Evolutionary conservation across 2,113 vertebrate genomes (phyloP), one percentile per base, ranked within the genome.

Genomic region (Triplophysa rosa): DNA sequence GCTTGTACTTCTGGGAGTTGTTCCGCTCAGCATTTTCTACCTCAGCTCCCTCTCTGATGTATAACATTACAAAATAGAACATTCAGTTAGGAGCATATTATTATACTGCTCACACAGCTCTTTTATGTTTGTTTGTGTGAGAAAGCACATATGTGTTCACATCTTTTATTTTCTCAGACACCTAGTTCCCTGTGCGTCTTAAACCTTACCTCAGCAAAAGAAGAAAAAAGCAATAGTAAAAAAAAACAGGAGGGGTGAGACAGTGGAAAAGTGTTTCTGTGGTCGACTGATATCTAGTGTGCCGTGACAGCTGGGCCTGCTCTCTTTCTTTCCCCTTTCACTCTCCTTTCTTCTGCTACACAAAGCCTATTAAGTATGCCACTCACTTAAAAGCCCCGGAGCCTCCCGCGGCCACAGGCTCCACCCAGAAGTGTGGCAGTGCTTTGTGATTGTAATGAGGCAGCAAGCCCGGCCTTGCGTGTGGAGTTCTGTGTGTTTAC

Each of bases 341-440:
- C 88, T 88, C 76, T 63, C 73, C 78, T 93, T 93, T 92, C 90
- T 91, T 92, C 88, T 89, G 90, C 83, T 86, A 84, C 91, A 95
- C 93, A 95, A 97, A 95, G 95, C 93, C 94, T 94, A 97, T 97
- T 96, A 97, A 95, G 92, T 93, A 93, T 93, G 93, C 91, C 93
- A 89, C 93, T 93, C 90, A 92, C 92, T 95, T 95, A 94, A 93
- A 94, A 94, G 93, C 89, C 88, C 93, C 92, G 6, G 54, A 93
- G 93, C 92, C 93, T 91, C 89, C 91, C 91, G 92, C 90, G 91
- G 90, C 91, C 90, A 84, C 89, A 92, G 92, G 93, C 94, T 94
- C 94, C 95, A 93, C 95, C 95, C 95, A 89, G 92, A 96, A 96
- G 95, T 95, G 95, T 96, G 95, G 94, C 94, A 88, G 92, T 90